A percentile compares a stretch with the other conserved stretches of the same genome.
phyloP scores from a whole-genome alignment of 2,113 vertebrate genomes.

The Platichthys flesus region DNA sequence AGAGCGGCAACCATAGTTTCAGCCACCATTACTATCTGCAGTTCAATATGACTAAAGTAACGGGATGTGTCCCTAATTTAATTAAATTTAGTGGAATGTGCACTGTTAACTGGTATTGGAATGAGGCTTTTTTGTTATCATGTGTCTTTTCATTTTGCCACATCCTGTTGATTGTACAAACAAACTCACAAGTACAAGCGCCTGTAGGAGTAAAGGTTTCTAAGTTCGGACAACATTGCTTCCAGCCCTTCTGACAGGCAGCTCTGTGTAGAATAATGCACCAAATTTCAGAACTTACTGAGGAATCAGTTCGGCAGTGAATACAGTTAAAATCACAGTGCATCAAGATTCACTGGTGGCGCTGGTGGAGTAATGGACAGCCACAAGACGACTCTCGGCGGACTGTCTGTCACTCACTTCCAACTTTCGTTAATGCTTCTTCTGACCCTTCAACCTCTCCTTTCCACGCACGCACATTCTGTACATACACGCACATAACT shows the following conservation, averaged over 20 bases:
- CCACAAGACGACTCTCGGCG: background rate
- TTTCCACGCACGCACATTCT: conserved; percentile 1
- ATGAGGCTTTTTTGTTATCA: too few species aligned
- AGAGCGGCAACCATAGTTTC: too few species aligned
- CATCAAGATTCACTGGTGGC: background rate
- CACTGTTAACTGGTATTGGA: too few species aligned
- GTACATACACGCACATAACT: conserved; percentile 4
- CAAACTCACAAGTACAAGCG: too few species aligned
- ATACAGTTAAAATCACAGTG: conserved; percentile 2
- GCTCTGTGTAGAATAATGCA: background rate
- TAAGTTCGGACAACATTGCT: too few species aligned
- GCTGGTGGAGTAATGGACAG: conserved; percentile 19
- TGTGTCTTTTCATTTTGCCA: too few species aligned
- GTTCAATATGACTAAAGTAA: too few species aligned
- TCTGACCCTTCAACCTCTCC: conserved; percentile 13
- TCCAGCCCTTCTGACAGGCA: conserved; percentile 11
- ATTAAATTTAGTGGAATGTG: too few species aligned
- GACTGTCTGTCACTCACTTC: conserved; percentile 27
- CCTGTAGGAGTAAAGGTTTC: too few species aligned
- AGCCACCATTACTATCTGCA: too few species aligned
- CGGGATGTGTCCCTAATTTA: too few species aligned
- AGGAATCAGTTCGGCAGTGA: conserved; percentile 4
- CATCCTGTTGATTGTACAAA: too few species aligned
- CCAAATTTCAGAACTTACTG: background rate
- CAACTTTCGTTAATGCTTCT: conserved; percentile 15